These are phyloP conservation scores for Gymnothorax javanicus DNA, from an alignment of 2,797 vertebrate genomes.

Conservation along the genomic window DNA sequence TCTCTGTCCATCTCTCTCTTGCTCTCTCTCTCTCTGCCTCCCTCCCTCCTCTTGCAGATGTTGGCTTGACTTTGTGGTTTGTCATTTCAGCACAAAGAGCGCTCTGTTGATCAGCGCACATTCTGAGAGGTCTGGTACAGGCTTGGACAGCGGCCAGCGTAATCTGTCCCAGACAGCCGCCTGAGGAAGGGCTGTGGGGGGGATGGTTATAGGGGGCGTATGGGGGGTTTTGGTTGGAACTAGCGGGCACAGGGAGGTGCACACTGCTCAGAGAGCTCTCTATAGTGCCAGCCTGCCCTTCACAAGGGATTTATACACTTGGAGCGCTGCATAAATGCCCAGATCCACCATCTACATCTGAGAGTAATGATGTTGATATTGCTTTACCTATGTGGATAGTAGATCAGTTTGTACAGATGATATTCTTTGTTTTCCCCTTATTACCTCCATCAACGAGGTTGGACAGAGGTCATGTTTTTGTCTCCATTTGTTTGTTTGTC, in stretches of 20 bases:
- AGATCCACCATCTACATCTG: neutral
- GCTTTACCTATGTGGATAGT: neutral
- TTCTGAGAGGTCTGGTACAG: slow-evolving; percentile 57
- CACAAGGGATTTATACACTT: neutral
- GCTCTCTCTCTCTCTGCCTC: slow-evolving; percentile 28
- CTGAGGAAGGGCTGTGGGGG: slow-evolving; percentile 34
- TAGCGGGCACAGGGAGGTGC: neutral
- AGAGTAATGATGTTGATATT: neutral
- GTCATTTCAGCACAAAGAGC: slow-evolving; percentile 66
- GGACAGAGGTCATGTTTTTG: too few species aligned
- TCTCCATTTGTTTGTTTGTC: too few species aligned
- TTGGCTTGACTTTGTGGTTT: slow-evolving; percentile 64
- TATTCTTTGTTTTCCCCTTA: neutral
- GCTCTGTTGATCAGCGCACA: slow-evolving; percentile 59
- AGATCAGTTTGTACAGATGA: neutral
- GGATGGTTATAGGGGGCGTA: slow-evolving; percentile 17
- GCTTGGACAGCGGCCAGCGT: slow-evolving; percentile 59
- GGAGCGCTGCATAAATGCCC: neutral
- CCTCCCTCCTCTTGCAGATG: slow-evolving; percentile 59
- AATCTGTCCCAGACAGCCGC: slow-evolving; percentile 64
- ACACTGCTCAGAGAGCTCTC: slow-evolving; percentile 13
- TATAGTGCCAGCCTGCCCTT: neutral
- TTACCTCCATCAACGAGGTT: neutral
- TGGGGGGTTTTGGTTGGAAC: neutral
- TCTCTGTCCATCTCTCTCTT: slow-evolving; percentile 14